Conservation (phyloP, 2,797 vertebrate genomes). For the Aselliscus stoliczkanus region DNA sequence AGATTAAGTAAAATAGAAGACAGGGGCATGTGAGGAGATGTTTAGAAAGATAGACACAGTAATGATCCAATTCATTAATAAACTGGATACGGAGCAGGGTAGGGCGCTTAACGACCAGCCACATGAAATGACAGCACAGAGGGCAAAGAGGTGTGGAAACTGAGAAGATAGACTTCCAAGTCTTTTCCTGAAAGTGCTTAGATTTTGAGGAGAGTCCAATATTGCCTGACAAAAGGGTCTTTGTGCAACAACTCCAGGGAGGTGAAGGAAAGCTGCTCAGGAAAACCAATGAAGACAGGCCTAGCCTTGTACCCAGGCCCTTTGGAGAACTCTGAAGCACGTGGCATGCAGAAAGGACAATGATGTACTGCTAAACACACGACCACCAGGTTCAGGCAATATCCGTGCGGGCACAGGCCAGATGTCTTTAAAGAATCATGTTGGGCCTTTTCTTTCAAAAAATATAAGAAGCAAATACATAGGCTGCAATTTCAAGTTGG, state of each 20-base stretch:
- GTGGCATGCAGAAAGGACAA: constrained; percentile 71
- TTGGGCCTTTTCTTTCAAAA: neutral
- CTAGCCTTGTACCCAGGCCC: constrained; percentile 78
- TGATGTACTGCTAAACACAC: constrained; percentile 71
- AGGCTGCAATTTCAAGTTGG: neutral
- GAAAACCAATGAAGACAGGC: constrained; percentile 80
- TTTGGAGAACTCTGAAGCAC: constrained; percentile 76
- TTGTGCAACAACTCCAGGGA: constrained; percentile 80
- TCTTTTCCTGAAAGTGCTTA: constrained; percentile 84
- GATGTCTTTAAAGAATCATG: neutral
- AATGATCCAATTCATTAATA: constrained; percentile 61
- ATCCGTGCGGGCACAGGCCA: neutral
- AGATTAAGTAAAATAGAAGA: constrained; percentile 69
- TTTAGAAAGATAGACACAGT: constrained; percentile 52
- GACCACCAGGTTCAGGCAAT: constrained; percentile 70
- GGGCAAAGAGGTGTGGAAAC: constrained; percentile 82
- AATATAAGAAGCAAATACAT: neutral
- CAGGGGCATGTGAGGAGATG: constrained; percentile 21
- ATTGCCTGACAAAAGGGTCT: constrained; percentile 82
- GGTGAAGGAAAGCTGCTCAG: constrained; percentile 74
- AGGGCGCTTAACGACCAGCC: constrained; percentile 61
- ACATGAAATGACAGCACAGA: constrained; percentile 78
- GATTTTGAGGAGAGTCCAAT: constrained; percentile 81
- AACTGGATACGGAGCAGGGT: neutral
- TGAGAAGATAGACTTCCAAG: constrained; percentile 87